Percentiles rank a stretch among this genome's conserved stretches.
Evolutionary conservation across 2,113 vertebrate genomes (phyloP).

Genomic region (Solenodon paradoxus): DNA sequence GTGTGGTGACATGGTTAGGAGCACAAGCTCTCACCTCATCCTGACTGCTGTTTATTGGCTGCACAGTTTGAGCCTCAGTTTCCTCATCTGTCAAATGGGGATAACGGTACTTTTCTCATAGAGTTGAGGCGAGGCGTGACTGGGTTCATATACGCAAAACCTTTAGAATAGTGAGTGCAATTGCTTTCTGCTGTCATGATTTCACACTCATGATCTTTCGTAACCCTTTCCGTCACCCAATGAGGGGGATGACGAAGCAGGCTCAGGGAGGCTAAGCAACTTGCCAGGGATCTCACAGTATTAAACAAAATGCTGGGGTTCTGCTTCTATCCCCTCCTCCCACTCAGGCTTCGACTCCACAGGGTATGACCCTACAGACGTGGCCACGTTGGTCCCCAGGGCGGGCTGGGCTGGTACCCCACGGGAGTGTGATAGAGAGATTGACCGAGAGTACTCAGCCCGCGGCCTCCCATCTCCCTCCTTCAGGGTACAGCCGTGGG

Average conservation of each 20-base stretch:
- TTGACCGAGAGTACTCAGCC: background rate
- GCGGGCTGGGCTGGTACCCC: background rate
- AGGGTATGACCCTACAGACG: background rate
- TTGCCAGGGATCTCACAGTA: background rate
- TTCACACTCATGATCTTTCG: background rate
- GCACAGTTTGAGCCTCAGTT: background rate
- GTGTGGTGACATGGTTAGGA: background rate
- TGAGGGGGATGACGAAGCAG: background rate
- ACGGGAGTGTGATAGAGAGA: fast-evolving
- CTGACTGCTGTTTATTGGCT: background rate
- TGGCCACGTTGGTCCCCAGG: background rate
- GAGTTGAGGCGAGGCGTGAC: background rate
- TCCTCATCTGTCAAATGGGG: background rate
- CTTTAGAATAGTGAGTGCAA: background rate
- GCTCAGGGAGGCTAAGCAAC: background rate
- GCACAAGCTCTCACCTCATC: background rate
- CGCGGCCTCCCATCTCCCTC: conserved; percentile 34
- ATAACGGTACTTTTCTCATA: background rate
- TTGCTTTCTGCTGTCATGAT: background rate
- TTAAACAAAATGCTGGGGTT: background rate
- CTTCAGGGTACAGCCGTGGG: conserved; percentile 84
- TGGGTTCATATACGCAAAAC: background rate
- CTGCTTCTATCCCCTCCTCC: background rate
- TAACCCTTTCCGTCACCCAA: background rate
- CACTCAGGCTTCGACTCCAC: background rate